Percentiles rank a stretch among this genome's conserved stretches.
Conservation (phyloP, 2,113 vertebrate species). For the Colossoma macropomum region DNA sequence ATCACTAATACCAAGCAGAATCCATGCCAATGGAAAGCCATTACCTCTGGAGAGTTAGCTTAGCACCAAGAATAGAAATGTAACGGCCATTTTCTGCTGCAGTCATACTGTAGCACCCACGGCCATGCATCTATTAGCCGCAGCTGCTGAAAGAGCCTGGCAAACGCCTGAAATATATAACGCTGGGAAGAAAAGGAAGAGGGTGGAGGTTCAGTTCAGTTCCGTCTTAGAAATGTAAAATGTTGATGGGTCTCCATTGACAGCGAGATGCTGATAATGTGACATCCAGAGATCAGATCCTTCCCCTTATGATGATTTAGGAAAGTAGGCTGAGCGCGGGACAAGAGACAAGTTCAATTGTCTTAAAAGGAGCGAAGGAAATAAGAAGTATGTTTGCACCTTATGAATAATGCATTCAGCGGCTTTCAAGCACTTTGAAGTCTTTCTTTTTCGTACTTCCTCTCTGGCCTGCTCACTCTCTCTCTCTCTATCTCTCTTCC, state of each 20-base stretch:
- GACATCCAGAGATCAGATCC: not conserved
- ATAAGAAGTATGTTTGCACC: conserved; percentile 36
- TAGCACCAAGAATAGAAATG: conserved; percentile 18
- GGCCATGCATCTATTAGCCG: conserved; percentile 3
- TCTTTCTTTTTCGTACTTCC: not conserved
- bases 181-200: not conserved
- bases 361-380: conserved; percentile 20
- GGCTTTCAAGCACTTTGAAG: conserved; percentile 29
- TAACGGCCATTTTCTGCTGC: conserved; percentile 34
- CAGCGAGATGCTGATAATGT: not conserved
- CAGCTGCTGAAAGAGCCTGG: not conserved
- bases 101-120: not conserved
- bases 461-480: not conserved
- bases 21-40: not conserved
- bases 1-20: conserved; percentile 7
- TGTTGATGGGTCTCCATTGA: not conserved
- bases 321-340: not conserved
- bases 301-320: not conserved
- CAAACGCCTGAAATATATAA: conserved; percentile 9
- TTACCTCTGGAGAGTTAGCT: conserved; percentile 28
- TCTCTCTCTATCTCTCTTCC: not conserved
- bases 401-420: conserved; percentile 37
- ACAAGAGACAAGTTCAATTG: conserved; percentile 1
- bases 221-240: not conserved
- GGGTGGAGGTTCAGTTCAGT: not conserved